These are phyloP conservation scores for Fragum whitleyi DNA, from an alignment of 2,888 invertebrate species.

Conservation along the genomic window DNA sequence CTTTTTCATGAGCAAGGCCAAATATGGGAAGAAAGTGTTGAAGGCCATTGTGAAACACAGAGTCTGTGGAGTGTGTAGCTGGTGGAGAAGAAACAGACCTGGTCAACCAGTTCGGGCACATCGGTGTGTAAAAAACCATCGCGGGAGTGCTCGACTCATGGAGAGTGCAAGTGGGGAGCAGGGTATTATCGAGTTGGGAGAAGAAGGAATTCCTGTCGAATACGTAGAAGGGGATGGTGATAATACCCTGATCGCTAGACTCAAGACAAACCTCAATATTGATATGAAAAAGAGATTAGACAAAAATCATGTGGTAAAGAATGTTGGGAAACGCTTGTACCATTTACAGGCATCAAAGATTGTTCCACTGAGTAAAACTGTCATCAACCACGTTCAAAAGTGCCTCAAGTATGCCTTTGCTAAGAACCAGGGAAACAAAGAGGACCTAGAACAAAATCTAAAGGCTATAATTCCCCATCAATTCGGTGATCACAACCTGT, in stretches of 20 bases:
- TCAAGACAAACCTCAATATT: slow-evolving; percentile 31
- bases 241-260: slow-evolving; percentile 26
- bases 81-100: too few species aligned
- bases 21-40: too few species aligned
- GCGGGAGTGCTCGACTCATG: too few species aligned
- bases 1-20: too few species aligned
- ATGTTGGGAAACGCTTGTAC: slow-evolving; percentile 20
- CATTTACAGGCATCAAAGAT: slow-evolving; percentile 19
- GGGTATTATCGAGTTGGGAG: slow-evolving; percentile 11
- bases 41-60: too few species aligned
- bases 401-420: slow-evolving; percentile 45
- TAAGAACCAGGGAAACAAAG: slow-evolving; percentile 45
- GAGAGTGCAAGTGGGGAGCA: too few species aligned
- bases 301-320: slow-evolving; percentile 37
- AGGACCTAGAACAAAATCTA: slow-evolving; percentile 40
- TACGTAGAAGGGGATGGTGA: slow-evolving; percentile 35
- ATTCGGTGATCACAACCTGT: slow-evolving; percentile 52
- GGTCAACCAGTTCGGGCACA: too few species aligned
- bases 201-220: slow-evolving; percentile 26
- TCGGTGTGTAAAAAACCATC: too few species aligned
- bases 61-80: too few species aligned
- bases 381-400: slow-evolving; percentile 43
- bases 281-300: slow-evolving; percentile 34
- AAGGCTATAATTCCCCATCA: slow-evolving; percentile 49
- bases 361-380: slow-evolving; percentile 32